Percentiles rank a stretch among this genome's conserved stretches.
Conservation (phyloP, 2,113 vertebrate species). For the Mus pahari region DNA sequence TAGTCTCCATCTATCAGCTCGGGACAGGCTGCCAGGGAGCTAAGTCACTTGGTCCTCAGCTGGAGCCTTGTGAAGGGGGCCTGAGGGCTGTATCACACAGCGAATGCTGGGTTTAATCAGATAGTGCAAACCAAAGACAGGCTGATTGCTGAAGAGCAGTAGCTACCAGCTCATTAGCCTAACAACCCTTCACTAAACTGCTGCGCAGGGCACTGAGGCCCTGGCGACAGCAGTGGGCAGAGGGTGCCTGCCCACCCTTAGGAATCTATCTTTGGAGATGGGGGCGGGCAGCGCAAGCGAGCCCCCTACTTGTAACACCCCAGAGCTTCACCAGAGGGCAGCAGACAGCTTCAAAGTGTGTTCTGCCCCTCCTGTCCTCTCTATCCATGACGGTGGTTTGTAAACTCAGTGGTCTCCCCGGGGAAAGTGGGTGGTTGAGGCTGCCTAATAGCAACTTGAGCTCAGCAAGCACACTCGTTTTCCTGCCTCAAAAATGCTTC, state of each 20-base stretch:
- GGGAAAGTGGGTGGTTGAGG: too few relatives aligned
- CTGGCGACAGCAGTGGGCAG: not conserved
- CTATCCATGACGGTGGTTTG: not conserved
- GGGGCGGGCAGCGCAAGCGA: not conserved
- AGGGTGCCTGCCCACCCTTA: not conserved
- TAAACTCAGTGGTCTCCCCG: too few relatives aligned
- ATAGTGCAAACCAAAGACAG: not conserved
- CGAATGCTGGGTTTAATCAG: not conserved
- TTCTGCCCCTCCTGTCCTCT: not conserved
- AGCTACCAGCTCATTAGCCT: not conserved
- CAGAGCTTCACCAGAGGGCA: constrained; percentile 67
- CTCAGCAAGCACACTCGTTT: not conserved
- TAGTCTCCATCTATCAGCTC: not conserved
- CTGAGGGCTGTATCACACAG: not conserved
- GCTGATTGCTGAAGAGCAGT: not conserved
- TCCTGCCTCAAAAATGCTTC: not conserved
- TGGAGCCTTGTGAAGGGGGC: not conserved
- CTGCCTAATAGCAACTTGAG: not conserved
- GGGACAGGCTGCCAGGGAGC: not conserved
- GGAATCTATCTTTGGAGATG: not conserved
- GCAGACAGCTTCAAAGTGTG: constrained; percentile 41
- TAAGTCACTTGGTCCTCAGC: not conserved
- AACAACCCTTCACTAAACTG: not conserved
- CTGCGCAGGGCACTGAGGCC: not conserved
- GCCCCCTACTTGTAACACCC: not conserved